Percentiles rank a stretch among this genome's conserved stretches.
Conservation (phyloP, 35 echinoderm and acorn worm genomes). For the Heliocidaris tuberculata region DNA sequence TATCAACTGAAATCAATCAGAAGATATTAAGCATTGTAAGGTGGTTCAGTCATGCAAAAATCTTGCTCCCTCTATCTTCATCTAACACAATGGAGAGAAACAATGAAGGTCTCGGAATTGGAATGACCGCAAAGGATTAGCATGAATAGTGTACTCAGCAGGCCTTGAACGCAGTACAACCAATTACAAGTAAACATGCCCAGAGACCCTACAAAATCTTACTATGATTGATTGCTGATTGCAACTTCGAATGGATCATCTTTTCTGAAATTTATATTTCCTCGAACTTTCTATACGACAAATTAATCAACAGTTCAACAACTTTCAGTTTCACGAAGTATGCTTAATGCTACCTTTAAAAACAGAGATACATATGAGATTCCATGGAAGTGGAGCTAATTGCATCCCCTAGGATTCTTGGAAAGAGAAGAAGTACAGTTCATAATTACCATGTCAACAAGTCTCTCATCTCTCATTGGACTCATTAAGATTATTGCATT, state of each 20-base stretch:
- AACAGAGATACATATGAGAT: no score
- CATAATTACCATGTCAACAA: no score
- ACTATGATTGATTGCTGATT: background rate
- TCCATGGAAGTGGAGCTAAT: no score
- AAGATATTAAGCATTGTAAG: background rate
- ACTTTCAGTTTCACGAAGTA: no score
- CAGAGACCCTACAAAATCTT: background rate
- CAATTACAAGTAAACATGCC: background rate
- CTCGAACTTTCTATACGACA: no score
- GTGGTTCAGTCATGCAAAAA: conserved; percentile 7
- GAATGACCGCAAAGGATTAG: conserved; percentile 2
- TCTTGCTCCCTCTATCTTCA: background rate
- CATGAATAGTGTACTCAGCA: background rate
- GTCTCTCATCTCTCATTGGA: no score
- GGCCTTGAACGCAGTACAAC: background rate
- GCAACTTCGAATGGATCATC: background rate
- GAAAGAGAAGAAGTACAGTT: no score
- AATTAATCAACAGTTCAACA: no score
- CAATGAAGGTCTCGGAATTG: conserved; percentile 2
- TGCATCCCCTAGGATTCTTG: no score
- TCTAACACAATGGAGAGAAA: background rate
- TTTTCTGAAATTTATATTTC: no score
- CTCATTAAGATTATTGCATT: no score
- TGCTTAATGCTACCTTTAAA: no score
- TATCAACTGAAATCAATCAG: background rate